A percentile compares a stretch with the other conserved stretches of the same genome.
phyloP scores from a whole-genome alignment of 2,113 vertebrate genomes.

The Catharus fuscescens region DNA sequence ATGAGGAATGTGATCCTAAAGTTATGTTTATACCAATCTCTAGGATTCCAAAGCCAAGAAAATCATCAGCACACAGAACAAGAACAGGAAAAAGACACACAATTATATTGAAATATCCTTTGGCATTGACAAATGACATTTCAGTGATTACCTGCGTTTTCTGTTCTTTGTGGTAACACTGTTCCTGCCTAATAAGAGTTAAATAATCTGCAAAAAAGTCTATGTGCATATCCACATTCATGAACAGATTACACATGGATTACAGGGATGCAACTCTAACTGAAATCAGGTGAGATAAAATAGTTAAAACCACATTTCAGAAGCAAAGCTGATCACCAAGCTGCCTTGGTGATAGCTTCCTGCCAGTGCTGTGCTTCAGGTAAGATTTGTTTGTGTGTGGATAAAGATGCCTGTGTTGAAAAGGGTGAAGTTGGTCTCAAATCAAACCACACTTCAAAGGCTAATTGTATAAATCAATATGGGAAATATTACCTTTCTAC shows the following conservation, averaged over 20 bases:
- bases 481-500: background rate
- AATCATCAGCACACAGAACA: background rate
- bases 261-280: background rate
- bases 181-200: background rate
- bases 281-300: background rate
- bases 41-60: constrained; percentile 52
- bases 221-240: background rate
- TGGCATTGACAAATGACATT: background rate
- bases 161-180: background rate
- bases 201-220: background rate
- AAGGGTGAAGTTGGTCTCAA: background rate
- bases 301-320: background rate
- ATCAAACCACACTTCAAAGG: background rate
- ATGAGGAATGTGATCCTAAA: constrained; percentile 92
- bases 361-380: background rate
- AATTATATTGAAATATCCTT: background rate
- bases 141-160: background rate
- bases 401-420: background rate
- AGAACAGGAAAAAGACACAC: background rate
- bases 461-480: background rate
- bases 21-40: constrained; percentile 93
- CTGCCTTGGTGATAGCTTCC: background rate
- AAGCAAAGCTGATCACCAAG: background rate
- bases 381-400: background rate
- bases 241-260: background rate